Percentiles rank a stretch among this genome's conserved stretches.
Evolutionary conservation across 1,140 invertebrate genomes (phyloP).

Genomic region (Trachymyrmex cornetzi): DNA sequence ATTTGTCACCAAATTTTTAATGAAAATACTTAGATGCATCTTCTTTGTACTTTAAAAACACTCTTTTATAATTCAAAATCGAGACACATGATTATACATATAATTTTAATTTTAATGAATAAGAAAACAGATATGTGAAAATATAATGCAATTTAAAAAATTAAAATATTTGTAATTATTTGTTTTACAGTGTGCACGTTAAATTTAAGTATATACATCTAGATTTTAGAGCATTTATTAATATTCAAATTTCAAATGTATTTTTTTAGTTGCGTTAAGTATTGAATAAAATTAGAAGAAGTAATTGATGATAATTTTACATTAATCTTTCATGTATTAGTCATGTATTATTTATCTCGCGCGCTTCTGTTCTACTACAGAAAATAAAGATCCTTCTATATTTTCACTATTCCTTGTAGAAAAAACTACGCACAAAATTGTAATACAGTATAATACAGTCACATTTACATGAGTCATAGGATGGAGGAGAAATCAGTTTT

Average conservation of each 20-base stretch:
- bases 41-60: not conserved
- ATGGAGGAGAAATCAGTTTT: conserved; percentile 59
- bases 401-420: conserved; percentile 3
- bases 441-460: not conserved
- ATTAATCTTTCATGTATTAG: not conserved
- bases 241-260: not conserved
- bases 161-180: not conserved
- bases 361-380: not conserved
- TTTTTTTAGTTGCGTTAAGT: not conserved
- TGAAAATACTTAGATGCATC: not conserved
- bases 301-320: not conserved
- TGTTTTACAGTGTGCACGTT: not conserved
- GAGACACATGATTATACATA: conserved; percentile 12
- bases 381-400: not conserved
- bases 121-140: not conserved
- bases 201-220: not conserved
- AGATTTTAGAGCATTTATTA: not conserved
- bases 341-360: not conserved
- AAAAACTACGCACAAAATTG: conserved; percentile 15
- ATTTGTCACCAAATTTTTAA: not conserved
- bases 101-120: conserved; percentile 2
- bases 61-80: not conserved
- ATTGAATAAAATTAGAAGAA: not conserved
- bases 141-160: not conserved
- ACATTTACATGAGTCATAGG: conserved; percentile 22